These are phyloP conservation scores for Nezara viridula DNA, from an alignment of 2,888 invertebrate species.

Conservation along the genomic window DNA sequence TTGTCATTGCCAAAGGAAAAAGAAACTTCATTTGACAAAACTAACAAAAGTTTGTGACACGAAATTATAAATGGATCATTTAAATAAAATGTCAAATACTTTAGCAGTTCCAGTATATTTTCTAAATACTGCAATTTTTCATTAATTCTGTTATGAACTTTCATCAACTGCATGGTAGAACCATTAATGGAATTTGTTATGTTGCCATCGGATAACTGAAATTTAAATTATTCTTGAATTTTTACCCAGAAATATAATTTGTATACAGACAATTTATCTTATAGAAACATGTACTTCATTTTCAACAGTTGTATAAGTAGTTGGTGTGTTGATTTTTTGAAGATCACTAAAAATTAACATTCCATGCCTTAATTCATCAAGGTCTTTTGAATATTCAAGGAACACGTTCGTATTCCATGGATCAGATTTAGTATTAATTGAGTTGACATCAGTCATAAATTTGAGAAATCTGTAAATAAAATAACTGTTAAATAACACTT, in stretches of 20 bases:
- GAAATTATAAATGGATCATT: too few relatives aligned
- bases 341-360: not conserved
- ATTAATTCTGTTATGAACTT: not conserved
- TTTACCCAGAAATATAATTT: not conserved
- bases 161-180: not conserved
- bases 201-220: not conserved
- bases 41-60: too few relatives aligned
- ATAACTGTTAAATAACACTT: too few relatives aligned
- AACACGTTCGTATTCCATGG: constrained; percentile 45
- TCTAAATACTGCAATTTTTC: constrained; percentile 49
- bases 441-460: not conserved
- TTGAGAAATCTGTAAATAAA: constrained; percentile 33
- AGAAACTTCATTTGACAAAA: too few relatives aligned
- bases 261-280: not conserved
- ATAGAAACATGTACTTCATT: not conserved
- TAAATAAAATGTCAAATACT: constrained; percentile 19
- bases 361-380: constrained; percentile 22
- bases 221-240: not conserved
- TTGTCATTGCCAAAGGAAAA: too few relatives aligned
- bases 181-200: not conserved
- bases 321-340: not conserved
- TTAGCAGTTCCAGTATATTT: constrained; percentile 25
- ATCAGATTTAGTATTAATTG: not conserved
- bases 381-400: constrained; percentile 13
- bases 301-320: not conserved